Base-by-base conservation (phyloP, 2,888 invertebrate genomes). In the Molanna angustata region DNA sequence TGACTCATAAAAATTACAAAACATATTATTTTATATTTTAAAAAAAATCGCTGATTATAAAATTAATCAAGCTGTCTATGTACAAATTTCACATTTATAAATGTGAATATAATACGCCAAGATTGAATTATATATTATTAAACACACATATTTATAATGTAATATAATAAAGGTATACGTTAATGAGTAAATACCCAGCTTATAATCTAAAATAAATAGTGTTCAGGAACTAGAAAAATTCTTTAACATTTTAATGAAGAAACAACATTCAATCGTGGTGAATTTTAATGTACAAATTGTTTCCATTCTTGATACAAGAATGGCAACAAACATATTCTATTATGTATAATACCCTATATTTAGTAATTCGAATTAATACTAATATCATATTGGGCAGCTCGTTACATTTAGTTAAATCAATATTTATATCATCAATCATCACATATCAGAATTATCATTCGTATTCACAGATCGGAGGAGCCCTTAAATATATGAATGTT, bases 271-370 rank as follows among this genome's bases (percentile, higher is more conserved):
- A 46, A 35, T 46, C 33, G 35, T 46, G 46, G 46, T 46, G n/a
- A n/a, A n/a, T n/a, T n/a, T n/a, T 32, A 46, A 32, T 46, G 27
- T 52, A 47, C 41, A 47, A 47, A 31, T 2, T n/a, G n/a, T n/a
- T n/a, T n/a, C 37, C 54, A 43, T 35, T 14, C 49, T 54, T 54
- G 54, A 49, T 54, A 54, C 54, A 54, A 54, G 45, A 49, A 54
- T 35, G 54, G 45, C 41, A 52, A 16, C n/a, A n/a, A n/a, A n/a
- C n/a, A n/a, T n/a, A n/a, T 42, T 18, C n/a, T 41, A 19, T 20
- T 40, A 16, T 41, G 9, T 41, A 41, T 19, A 21, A 21, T 41
- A 4, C 13, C 13, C 9, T 27, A 27, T 27, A 27, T 7, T 27
- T 7, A 6, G 27, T 27, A 27, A 27, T 27, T n/a, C n/a, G n/a